phyloP scores from a whole-genome alignment of 2,113 vertebrate species.

The Stercorarius parasiticus region DNA sequence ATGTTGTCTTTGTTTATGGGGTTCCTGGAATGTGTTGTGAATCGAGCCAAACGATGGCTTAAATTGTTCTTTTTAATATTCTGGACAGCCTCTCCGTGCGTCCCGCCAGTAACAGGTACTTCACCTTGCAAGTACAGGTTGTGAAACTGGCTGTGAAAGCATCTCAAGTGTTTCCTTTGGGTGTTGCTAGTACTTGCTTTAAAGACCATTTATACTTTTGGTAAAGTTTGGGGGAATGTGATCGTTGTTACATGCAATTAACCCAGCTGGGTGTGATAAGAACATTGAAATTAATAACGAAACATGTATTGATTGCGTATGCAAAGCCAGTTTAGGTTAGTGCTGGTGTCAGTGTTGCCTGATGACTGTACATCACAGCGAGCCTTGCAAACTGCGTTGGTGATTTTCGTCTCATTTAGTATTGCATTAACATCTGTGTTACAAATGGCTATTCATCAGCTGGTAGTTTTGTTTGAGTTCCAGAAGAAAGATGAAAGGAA shows the following conservation, averaged over 20 bases:
- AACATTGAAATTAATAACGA: neutral
- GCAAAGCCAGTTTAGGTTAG: neutral
- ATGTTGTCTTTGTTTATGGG: slow-evolving; percentile 77
- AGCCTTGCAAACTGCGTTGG: neutral
- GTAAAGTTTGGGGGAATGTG: neutral
- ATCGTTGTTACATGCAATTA: slow-evolving; percentile 16
- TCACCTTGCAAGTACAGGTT: slow-evolving; percentile 27
- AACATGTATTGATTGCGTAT: neutral
- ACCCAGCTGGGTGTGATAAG: neutral
- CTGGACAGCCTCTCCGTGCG: neutral
- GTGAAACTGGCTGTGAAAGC: slow-evolving; percentile 16
- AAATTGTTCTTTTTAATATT: slow-evolving; percentile 39
- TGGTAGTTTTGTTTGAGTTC: neutral
- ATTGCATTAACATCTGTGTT: slow-evolving; percentile 15
- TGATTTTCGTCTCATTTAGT: slow-evolving; percentile 21
- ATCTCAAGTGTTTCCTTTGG: neutral
- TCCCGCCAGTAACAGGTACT: slow-evolving; percentile 39
- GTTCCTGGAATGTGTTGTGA: slow-evolving; percentile 72
- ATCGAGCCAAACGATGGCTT: slow-evolving; percentile 65
- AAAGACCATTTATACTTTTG: slow-evolving; percentile 7
- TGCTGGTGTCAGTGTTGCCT: neutral
- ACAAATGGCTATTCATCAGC: slow-evolving; percentile 10
- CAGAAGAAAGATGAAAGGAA: neutral
- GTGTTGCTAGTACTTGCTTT: neutral
- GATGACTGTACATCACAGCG: neutral